These are phyloP conservation scores for Alca torda DNA, from an alignment of 2,797 vertebrate genomes.

Conservation along the genomic window DNA sequence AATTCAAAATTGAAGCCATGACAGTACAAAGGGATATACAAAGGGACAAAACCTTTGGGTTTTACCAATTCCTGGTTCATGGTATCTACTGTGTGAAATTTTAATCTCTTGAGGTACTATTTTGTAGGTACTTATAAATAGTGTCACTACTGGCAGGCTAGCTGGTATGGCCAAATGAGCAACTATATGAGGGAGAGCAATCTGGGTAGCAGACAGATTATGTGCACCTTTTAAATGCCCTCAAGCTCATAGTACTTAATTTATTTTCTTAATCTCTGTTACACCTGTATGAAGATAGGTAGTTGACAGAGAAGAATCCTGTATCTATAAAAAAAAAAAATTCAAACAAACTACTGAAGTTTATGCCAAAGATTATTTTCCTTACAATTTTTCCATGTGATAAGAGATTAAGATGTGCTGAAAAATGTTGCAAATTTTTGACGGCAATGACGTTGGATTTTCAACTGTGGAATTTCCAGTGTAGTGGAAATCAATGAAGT, in stretches of 20 bases:
- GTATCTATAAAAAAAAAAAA: neutral
- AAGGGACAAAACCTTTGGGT: neutral
- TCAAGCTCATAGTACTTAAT: neutral
- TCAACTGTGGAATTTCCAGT: no score
- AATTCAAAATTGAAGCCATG: neutral
- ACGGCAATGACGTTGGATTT: neutral
- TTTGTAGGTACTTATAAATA: neutral
- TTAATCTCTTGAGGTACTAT: neutral
- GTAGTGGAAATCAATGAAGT: neutral
- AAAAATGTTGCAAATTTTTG: neutral
- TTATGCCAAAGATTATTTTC: neutral
- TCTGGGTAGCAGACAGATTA: neutral
- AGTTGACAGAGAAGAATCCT: neutral
- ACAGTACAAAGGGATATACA: neutral
- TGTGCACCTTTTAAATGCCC: neutral
- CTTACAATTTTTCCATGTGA: neutral
- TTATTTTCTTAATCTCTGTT: neutral
- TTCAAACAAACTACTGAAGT: neutral
- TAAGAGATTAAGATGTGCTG: neutral
- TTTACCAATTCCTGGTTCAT: neutral
- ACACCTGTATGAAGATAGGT: neutral
- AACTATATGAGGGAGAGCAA: neutral
- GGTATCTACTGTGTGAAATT: neutral
- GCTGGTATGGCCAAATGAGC: neutral
- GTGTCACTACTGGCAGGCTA: neutral